Evolutionary conservation across 2,888 invertebrate genomes (phyloP), one percentile per base, ranked within the genome.

Genomic region (Vesta saturnalis): DNA sequence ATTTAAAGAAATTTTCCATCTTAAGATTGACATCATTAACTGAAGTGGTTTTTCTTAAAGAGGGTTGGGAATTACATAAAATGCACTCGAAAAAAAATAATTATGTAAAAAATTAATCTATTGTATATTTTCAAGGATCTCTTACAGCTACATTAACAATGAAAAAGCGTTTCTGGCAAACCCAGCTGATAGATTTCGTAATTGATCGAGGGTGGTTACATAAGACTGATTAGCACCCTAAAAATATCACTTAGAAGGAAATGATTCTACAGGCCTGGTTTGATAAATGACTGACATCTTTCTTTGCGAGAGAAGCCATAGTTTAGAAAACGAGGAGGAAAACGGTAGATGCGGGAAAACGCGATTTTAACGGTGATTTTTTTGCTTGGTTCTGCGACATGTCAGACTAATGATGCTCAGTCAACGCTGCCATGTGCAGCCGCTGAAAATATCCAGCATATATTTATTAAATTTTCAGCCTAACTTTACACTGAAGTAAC

Each of bases 201-300:
- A 82, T 82, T 81, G 81, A 82, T 82, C 81, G 80, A 78, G 78
- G 80, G 80, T 77, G 81, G 80, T 81, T 80, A 78, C 80, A 79
- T 75, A 79, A 81, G 80, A 80, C 81, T 82, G 81, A 82, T 82
- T 82, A 82, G 81, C 81, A 77, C 80, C 77, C 76, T 75, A 76
- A 79, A 80, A 81, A 81, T 81, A 81, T 81, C 81, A 81, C 81
- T 81, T 81, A 80, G 76, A 76, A 74, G 78, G 77, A 78, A 77
- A 77, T 77, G 77, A 78, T 78, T 76, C 76, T 73, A 72, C 77
- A 73, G 76, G 68, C 74, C 39, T 74, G 74, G 74, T 73, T 79
- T 81, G 82, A 82, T 82, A 81, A 82, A 82, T 81, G 81, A 81
- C 77, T 80, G 80, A 81, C 82, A 82, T 82, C 80, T 81, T 81